Base-by-base conservation (phyloP, 2,888 invertebrate species). In the Caenorhabditis panamensis region DNA sequence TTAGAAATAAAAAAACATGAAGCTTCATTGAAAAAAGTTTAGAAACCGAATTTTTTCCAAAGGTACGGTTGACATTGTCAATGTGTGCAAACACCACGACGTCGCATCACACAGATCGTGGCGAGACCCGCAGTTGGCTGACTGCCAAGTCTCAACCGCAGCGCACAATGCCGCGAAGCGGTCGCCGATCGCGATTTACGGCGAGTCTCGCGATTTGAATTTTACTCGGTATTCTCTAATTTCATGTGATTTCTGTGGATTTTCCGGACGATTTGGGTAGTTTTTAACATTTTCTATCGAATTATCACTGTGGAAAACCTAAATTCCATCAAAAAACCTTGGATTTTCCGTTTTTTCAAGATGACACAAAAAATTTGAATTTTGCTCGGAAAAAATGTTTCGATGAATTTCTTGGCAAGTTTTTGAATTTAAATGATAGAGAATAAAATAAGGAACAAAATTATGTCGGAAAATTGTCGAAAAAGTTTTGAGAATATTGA, bases 121-220 rank as follows among this genome's bases (percentile, higher is more conserved):
- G 51, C 67, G 66, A 71, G 80, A 80, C 80, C 64, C 31, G 1
- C 16, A 11, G n/a, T 44, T 76, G 80, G 76, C 71, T 24, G 11
- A 18, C 8, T 71, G 75, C 80, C 71, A 80, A 63, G 53, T 3
- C 26, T 24, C 13, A 47, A 22, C 53, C 72, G 66, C 73, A 11
- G 41, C 71, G 71, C 69, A 24, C 5, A 13, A 1, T 9, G 13
- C 16, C 28, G 76, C 80, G 67, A 51, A 11, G 80, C 76, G 76
- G 58, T 53, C 47, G 36, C 11, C 11, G 24, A 18, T 49, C 58
- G 28, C 76, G 76, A 76, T 67, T 76, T 68, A 73, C 72, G 72
- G 47, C 51, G 49, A 20, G 24, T 36, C 58, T 64, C 36, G 28
- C 22, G 5, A 18, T 73, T 73, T 28, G 28, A 58, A 64, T 64